Conservation (phyloP, 2,113 vertebrate genomes). For the Pimephales promelas region DNA sequence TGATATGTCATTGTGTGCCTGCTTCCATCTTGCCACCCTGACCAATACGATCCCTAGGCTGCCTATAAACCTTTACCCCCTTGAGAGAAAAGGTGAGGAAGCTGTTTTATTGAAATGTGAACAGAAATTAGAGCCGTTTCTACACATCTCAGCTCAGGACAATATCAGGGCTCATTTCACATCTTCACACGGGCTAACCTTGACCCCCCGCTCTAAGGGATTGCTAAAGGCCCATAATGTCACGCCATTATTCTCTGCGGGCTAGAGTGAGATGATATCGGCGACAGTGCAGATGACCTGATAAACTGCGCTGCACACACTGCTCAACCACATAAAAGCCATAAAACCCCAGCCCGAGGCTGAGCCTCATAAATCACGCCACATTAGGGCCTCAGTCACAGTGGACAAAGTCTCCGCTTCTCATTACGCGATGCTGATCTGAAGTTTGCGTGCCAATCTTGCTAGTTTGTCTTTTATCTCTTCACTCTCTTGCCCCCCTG, state of each 20-base stretch:
- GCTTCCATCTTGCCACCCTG: slow-evolving; percentile 33
- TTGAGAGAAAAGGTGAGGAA: slow-evolving; percentile 44
- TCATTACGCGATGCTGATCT: neutral
- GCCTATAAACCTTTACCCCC: slow-evolving; percentile 47
- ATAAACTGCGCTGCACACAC: slow-evolving; percentile 48
- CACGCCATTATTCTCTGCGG: slow-evolving; percentile 53
- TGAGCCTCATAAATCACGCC: slow-evolving; percentile 50
- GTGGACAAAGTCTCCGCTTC: slow-evolving; percentile 40
- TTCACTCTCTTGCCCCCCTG: neutral
- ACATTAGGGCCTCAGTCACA: slow-evolving; percentile 46
- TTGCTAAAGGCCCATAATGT: slow-evolving; percentile 58
- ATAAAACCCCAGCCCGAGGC: slow-evolving; percentile 41
- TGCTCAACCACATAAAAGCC: slow-evolving; percentile 47
- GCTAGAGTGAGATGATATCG: slow-evolving; percentile 42
- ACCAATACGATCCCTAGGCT: slow-evolving; percentile 40
- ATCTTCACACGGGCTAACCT: slow-evolving; percentile 57
- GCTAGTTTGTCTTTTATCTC: slow-evolving; percentile 16
- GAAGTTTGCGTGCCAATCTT: neutral
- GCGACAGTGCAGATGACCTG: slow-evolving; percentile 52
- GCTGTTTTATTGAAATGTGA: slow-evolving; percentile 55
- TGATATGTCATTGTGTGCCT: slow-evolving; percentile 37
- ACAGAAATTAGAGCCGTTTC: slow-evolving; percentile 52
- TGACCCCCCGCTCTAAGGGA: slow-evolving; percentile 54
- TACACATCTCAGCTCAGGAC: slow-evolving; percentile 48
- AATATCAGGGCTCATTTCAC: slow-evolving; percentile 57